These are phyloP conservation scores for Microcebus griseorufus DNA, from an alignment of 2,113 vertebrate species.

Conservation along the genomic window DNA sequence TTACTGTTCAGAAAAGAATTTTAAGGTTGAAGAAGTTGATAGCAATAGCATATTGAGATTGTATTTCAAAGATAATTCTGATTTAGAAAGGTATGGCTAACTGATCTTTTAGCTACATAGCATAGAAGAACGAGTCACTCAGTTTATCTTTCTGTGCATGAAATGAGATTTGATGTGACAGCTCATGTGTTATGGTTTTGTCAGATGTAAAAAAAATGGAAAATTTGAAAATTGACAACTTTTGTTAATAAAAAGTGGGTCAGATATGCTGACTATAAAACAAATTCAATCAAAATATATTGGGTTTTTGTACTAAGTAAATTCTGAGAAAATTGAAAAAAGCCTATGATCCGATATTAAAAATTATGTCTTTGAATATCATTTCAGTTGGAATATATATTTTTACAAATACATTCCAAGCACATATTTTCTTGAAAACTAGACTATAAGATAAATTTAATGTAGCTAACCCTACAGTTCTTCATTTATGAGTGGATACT, in stretches of 20 bases:
- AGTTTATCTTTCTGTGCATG: not conserved
- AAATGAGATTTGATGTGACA: constrained; percentile 1
- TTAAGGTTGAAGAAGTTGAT: not conserved
- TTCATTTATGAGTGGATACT: not conserved
- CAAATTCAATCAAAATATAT: constrained; percentile 19
- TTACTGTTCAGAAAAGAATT: not conserved
- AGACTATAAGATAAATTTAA: constrained; percentile 21
- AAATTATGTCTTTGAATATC: not conserved
- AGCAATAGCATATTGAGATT: not conserved
- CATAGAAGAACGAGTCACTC: not conserved
- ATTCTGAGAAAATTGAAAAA: not conserved
- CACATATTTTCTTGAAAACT: constrained; percentile 40
- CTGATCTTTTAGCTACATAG: not conserved
- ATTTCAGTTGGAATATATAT: not conserved
- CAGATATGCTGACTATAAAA: constrained; percentile 22
- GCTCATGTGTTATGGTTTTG: not conserved
- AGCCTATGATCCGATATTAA: not conserved
- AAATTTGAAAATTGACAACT: constrained; percentile 38
- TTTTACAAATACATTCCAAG: constrained; percentile 32
- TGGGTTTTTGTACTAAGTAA: not conserved
- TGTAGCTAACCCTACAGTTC: not conserved
- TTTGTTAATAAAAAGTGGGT: not conserved
- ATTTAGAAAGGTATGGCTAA: not conserved
- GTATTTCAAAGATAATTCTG: not conserved
- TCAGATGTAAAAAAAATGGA: not conserved